phyloP scores from a whole-genome alignment of 2,888 invertebrate species.

The Mimachlamys varia region DNA sequence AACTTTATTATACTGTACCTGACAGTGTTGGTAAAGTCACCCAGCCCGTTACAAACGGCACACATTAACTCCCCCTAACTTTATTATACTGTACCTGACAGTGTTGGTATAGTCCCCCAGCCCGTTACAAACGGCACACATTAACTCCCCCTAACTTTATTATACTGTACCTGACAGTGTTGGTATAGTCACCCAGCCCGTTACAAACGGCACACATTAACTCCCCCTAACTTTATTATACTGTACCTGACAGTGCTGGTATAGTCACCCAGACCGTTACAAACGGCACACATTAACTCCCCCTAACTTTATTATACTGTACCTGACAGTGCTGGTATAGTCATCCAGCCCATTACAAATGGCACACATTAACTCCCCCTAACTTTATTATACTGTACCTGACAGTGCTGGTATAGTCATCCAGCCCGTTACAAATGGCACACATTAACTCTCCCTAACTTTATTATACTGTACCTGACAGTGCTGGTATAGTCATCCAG shows the following conservation, averaged over 20 bases:
- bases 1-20: not conserved
- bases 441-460: not conserved
- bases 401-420: not conserved
- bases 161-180: conserved; percentile 69
- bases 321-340: not conserved
- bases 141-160: not conserved
- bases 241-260: not conserved
- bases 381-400: not conserved
- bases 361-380: not conserved
- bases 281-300: too few relatives aligned
- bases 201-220: conserved; percentile 60
- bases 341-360: not conserved
- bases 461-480: conserved; percentile 65
- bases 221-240: not conserved
- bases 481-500: conserved; percentile 64
- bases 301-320: not conserved
- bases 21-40: not conserved
- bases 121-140: not conserved
- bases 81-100: not conserved
- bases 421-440: not conserved
- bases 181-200: conserved; percentile 60
- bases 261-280: not conserved
- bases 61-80: not conserved
- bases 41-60: not conserved
- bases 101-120: not conserved